These are phyloP conservation scores for Creontiades dilutus DNA, from an alignment of 2,888 invertebrate genomes.

Conservation along the genomic window DNA sequence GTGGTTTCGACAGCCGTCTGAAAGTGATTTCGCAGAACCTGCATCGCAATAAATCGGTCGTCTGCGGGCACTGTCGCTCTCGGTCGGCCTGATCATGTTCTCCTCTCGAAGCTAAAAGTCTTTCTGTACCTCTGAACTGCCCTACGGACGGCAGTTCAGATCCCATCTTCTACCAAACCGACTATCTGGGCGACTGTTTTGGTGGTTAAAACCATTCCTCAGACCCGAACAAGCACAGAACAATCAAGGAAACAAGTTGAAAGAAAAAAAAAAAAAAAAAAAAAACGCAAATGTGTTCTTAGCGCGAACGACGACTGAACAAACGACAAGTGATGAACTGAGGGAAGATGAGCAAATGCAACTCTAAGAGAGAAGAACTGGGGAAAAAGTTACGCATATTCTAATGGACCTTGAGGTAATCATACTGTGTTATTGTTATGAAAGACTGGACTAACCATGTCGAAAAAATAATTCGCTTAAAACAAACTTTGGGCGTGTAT, in stretches of 20 bases:
- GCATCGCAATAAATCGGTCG: constrained; percentile 2
- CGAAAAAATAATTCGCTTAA: too few relatives aligned
- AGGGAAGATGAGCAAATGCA: too few relatives aligned
- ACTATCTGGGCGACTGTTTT: background rate
- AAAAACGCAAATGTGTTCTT: too few relatives aligned
- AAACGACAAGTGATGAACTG: too few relatives aligned
- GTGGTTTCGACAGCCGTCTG: constrained; percentile 5
- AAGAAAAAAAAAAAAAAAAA: background rate
- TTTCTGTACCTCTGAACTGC: constrained; percentile 17
- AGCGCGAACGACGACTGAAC: too few relatives aligned
- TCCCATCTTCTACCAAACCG: background rate
- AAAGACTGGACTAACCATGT: too few relatives aligned
- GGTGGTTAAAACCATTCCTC: background rate
- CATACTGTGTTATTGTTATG: too few relatives aligned
- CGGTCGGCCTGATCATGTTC: background rate
- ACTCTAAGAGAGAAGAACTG: too few relatives aligned
- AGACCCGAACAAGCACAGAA: background rate
- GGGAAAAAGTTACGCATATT: too few relatives aligned
- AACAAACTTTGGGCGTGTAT: background rate
- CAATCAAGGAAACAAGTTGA: background rate
- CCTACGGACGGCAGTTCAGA: background rate
- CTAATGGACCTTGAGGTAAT: too few relatives aligned
- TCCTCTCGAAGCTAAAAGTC: constrained; percentile 13
- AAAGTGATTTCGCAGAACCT: constrained; percentile 17
- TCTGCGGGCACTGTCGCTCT: constrained; percentile 12